phyloP scores from a whole-genome alignment of 2,797 vertebrate species.

The Rhabdophis nuchalis region DNA sequence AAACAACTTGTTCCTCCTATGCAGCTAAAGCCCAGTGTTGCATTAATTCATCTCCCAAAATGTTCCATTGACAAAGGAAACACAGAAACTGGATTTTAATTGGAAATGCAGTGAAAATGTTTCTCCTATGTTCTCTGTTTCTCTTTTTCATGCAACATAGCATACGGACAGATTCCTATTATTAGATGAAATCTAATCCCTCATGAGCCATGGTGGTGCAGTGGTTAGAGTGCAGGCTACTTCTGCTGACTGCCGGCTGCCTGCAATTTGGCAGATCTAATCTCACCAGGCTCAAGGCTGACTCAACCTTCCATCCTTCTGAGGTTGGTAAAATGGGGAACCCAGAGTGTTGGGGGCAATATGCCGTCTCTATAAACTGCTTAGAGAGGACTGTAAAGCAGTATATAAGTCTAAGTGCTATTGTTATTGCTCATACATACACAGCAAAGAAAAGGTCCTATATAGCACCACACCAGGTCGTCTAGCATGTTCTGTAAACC shows the following conservation, averaged over 20 bases:
- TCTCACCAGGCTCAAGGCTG: too few relatives aligned
- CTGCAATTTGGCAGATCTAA: too few relatives aligned
- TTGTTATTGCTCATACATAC: too few relatives aligned
- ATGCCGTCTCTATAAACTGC: too few relatives aligned
- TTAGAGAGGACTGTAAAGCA: too few relatives aligned
- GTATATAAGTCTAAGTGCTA: too few relatives aligned
- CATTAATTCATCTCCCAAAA: background rate
- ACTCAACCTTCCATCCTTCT: too few relatives aligned
- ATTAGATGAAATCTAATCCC: background rate
- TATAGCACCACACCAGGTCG: background rate
- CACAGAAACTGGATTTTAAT: background rate
- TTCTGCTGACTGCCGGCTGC: too few relatives aligned
- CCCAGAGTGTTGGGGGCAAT: too few relatives aligned
- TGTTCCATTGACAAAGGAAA: background rate
- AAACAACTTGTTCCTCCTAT: background rate
- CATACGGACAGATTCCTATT: background rate
- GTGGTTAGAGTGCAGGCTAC: too few relatives aligned
- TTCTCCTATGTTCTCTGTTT: background rate
- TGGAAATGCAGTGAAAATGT: background rate
- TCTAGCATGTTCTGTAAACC: background rate
- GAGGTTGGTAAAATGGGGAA: too few relatives aligned
- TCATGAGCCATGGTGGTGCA: background rate
- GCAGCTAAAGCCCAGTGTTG: background rate
- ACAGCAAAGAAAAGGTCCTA: background rate
- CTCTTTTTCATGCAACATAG: background rate